Evolutionary conservation across 2,797 vertebrate species (phyloP).

Genomic region (Falco berigora): DNA sequence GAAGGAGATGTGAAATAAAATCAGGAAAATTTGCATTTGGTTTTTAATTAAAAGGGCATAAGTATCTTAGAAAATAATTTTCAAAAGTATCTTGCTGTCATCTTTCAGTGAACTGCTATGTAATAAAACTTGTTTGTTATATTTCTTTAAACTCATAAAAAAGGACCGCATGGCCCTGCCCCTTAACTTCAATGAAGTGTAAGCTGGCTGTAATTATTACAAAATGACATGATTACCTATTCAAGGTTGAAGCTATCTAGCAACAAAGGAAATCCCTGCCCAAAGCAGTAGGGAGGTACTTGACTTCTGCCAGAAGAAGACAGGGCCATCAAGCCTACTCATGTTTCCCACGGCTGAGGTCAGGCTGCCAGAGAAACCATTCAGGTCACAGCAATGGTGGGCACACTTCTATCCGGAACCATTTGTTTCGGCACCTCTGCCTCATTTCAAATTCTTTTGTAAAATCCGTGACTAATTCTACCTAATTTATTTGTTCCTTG

Average conservation of each 20-base stretch:
- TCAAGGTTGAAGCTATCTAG: background rate
- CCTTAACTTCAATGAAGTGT: background rate
- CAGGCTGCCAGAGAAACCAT: background rate
- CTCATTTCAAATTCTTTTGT: background rate
- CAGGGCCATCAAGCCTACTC: background rate
- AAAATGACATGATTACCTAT: background rate
- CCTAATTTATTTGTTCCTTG: background rate
- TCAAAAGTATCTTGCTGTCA: background rate
- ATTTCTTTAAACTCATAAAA: background rate
- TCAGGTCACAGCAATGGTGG: background rate
- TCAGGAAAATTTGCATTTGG: background rate
- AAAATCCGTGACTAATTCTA: background rate
- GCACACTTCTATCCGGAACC: background rate
- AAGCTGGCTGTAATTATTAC: background rate
- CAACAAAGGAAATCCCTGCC: constrained; percentile 15
- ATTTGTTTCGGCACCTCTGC: background rate
- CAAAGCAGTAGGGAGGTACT: background rate
- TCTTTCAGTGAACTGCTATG: background rate
- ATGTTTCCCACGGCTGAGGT: background rate
- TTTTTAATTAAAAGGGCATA: background rate
- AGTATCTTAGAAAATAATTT: background rate
- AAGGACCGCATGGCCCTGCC: rapidly evolving
- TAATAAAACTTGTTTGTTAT: background rate
- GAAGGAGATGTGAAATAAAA: background rate
- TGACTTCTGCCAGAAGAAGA: background rate